Evolutionary conservation across 1,140 invertebrate genomes (phyloP), one percentile per base, ranked within the genome.

Genomic region (Rhopalosiphum padi): DNA sequence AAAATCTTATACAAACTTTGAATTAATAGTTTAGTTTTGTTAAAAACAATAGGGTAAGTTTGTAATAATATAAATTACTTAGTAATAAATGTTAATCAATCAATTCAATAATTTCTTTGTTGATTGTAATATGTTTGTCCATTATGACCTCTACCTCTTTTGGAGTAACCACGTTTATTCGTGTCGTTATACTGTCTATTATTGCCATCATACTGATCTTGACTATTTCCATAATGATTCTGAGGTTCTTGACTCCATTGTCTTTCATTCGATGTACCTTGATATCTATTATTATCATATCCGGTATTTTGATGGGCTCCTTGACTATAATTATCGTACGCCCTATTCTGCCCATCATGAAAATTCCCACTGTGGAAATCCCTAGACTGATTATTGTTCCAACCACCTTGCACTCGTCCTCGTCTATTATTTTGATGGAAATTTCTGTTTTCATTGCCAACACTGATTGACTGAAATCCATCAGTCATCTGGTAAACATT

Each of bases 401-500:
- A 93, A 9, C 91, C 82, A 25, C 91, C 91, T 85, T 93, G 91
- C 23, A 93, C 91, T 86, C 91, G 82, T 35, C 94, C 90, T 51
- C 87, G 60, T 92, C 94, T 90, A 86, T 88, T 93, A 51, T 77
- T 93, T 48, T 92, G 68, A 37, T 46, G 85, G 30, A 77, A 82
- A 89, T 87, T 93, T 91, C 94, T 94, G 82, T n/a, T 83, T 22
- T 37, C 48, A 8, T 53, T 68, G 30, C 55, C 90, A 87, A 94
- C 94, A 87, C 43, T 77, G 11, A 94, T 94, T 60, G 93, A 93
- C 35, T 90, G 92, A 53, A 93, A 60, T 30, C 94, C 94, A 83
- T 94, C 87, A 43, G 91, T 94, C 53, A 90, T 91, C 37, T 94
- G 94, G 41, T 94, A 93, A 37, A 94, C 93, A 94, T 94, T 94